phyloP scores from a whole-genome alignment of 1,140 invertebrate genomes.

The Dendroctonus valens region DNA sequence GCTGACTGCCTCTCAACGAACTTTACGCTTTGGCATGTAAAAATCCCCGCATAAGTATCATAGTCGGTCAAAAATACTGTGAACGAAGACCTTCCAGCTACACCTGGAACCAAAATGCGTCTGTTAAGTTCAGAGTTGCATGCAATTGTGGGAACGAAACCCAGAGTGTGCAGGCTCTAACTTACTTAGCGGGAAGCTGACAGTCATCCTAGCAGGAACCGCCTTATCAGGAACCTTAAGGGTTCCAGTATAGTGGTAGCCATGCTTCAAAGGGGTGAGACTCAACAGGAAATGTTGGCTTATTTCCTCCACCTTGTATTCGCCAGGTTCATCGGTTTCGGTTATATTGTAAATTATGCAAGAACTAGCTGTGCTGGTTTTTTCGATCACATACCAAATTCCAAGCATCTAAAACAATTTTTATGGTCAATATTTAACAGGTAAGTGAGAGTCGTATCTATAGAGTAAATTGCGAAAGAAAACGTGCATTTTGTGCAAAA shows the following conservation, averaged over 20 bases:
- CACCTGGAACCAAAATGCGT: constrained; percentile 52
- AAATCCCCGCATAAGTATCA: constrained; percentile 69
- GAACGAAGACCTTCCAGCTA: constrained; percentile 72
- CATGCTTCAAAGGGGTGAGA: constrained; percentile 68
- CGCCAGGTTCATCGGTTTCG: constrained; percentile 63
- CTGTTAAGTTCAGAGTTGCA: too few relatives aligned
- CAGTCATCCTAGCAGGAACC: constrained; percentile 69
- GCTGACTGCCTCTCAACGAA: constrained; percentile 74
- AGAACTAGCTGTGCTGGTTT: constrained; percentile 75
- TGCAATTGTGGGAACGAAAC: too few relatives aligned
- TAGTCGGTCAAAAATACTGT: constrained; percentile 76
- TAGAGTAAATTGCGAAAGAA: too few relatives aligned
- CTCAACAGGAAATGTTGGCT: constrained; percentile 71
- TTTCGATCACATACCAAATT: constrained; percentile 80
- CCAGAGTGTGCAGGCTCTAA: too few relatives aligned
- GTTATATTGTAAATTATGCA: constrained; percentile 81
- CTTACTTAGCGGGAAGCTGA: constrained; percentile 81
- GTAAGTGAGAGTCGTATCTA: too few relatives aligned
- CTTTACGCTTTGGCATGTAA: constrained; percentile 74
- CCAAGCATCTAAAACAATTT: constrained; percentile 72
- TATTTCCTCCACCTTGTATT: constrained; percentile 68
- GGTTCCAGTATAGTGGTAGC: constrained; percentile 72
- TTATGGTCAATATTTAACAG: too few relatives aligned
- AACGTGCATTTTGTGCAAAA: too few relatives aligned
- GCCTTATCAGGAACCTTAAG: constrained; percentile 64